These are phyloP conservation scores for Spinibarbus caldwelli DNA, from an alignment of 2,797 vertebrate genomes.

Conservation along the genomic window DNA sequence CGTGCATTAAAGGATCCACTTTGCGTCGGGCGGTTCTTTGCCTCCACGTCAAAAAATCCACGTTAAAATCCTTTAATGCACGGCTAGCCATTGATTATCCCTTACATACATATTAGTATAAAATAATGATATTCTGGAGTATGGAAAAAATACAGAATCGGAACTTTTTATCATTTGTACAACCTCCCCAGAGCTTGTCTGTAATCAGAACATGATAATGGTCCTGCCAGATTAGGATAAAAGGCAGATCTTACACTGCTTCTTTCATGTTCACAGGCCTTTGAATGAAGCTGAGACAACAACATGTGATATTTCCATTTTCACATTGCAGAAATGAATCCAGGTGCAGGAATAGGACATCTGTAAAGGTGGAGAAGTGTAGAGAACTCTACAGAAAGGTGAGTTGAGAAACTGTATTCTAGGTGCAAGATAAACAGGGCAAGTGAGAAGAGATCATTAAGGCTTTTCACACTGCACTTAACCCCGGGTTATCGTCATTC, in stretches of 20 bases:
- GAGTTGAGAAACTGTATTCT: not conserved
- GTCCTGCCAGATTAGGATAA: not conserved
- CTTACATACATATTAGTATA: too few species aligned
- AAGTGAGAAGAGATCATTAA: constrained; percentile 7
- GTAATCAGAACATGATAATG: not conserved
- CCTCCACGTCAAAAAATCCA: too few species aligned
- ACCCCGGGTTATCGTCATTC: too few species aligned
- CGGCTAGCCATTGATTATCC: too few species aligned
- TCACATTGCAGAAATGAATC: constrained; percentile 8
- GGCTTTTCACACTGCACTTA: too few species aligned
- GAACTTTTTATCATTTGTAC: too few species aligned
- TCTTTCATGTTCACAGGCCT: not conserved
- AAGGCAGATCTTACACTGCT: not conserved
- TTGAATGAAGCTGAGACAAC: not conserved
- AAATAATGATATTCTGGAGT: too few species aligned
- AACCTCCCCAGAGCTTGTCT: not conserved
- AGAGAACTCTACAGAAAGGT: not conserved
- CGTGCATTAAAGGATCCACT: too few species aligned
- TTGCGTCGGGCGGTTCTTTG: too few species aligned
- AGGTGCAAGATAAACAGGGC: not conserved
- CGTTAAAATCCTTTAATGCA: too few species aligned
- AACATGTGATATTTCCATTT: constrained; percentile 11
- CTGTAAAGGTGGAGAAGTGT: not conserved
- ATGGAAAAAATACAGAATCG: too few species aligned
- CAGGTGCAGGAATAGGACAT: not conserved